Percentiles rank a stretch among this genome's conserved stretches.
Evolutionary conservation across 2,888 invertebrate genomes (phyloP).

Genomic region (Fissipunctia ypsillon): DNA sequence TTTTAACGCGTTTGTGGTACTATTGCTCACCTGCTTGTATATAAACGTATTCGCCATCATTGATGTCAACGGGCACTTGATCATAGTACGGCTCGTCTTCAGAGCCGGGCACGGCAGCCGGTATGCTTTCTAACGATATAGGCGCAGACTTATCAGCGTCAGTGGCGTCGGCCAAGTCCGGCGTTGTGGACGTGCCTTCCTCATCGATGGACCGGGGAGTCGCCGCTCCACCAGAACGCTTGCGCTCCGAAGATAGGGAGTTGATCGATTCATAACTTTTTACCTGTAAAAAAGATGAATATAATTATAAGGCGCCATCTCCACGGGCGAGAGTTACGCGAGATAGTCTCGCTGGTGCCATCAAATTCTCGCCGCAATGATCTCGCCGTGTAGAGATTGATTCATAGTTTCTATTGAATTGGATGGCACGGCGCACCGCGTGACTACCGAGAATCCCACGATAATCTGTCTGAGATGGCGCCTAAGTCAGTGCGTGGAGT

Average conservation of each 20-base stretch:
- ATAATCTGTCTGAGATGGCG: no score
- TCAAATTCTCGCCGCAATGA: background rate
- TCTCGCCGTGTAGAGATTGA: background rate
- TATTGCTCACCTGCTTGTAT: constrained; percentile 91
- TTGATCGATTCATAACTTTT: constrained; percentile 92
- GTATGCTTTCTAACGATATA: constrained; percentile 84
- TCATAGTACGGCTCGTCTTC: constrained; percentile 93
- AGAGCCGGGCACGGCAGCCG: constrained; percentile 76
- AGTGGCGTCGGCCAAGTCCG: constrained; percentile 80
- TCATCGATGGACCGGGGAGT: constrained; percentile 89
- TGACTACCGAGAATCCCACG: background rate
- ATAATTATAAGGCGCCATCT: background rate
- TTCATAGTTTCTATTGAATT: background rate
- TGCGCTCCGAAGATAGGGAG: constrained; percentile 91
- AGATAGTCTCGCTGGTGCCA: background rate
- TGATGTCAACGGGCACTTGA: constrained; percentile 92
- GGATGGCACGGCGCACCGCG: background rate
- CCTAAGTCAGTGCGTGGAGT: background rate
- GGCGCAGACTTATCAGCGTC: constrained; percentile 85
- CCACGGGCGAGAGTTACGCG: background rate
- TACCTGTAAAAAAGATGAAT: constrained; percentile 81
- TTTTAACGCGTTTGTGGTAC: background rate
- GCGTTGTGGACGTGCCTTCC: constrained; percentile 84
- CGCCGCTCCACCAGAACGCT: constrained; percentile 87
- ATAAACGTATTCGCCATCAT: constrained; percentile 94